phyloP scores from a whole-genome alignment of 1,140 invertebrate genomes.

The Drosophila nigromelanica region DNA sequence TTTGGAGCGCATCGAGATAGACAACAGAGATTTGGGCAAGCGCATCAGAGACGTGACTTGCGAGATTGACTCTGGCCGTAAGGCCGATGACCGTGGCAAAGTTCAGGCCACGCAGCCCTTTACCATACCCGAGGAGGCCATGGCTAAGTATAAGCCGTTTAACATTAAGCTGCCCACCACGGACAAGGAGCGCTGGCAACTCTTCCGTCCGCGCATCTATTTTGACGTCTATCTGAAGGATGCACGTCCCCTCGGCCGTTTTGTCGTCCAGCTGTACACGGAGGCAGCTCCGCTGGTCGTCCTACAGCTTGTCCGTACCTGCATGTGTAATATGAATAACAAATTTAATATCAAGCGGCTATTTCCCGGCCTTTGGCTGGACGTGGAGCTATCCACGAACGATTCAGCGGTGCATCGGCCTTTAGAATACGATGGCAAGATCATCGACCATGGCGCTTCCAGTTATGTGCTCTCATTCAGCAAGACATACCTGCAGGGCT shows the following conservation, averaged over 20 bases:
- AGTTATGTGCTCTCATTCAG: slow-evolving; percentile 65
- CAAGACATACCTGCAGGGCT: slow-evolving; percentile 55
- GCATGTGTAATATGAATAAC: slow-evolving; percentile 44
- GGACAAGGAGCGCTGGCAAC: slow-evolving; percentile 43
- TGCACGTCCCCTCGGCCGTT: slow-evolving; percentile 57
- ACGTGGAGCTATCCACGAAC: slow-evolving; percentile 55
- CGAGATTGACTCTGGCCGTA: slow-evolving; percentile 48
- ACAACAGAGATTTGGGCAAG: slow-evolving; percentile 47
- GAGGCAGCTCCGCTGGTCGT: slow-evolving; percentile 74
- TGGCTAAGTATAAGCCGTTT: slow-evolving; percentile 59
- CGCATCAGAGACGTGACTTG: slow-evolving; percentile 43
- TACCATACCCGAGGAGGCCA: slow-evolving; percentile 34
- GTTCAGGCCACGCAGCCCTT: neutral
- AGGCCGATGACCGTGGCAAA: neutral
- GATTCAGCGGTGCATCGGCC: slow-evolving; percentile 32
- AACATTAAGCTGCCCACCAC: slow-evolving; percentile 38
- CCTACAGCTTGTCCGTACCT: slow-evolving; percentile 66
- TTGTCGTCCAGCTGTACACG: slow-evolving; percentile 69
- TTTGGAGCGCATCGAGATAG: slow-evolving; percentile 47
- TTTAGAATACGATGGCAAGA: slow-evolving; percentile 70
- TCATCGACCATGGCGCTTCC: slow-evolving; percentile 61
- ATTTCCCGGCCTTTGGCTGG: slow-evolving; percentile 69
- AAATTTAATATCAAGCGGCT: slow-evolving; percentile 58
- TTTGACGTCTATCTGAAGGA: slow-evolving; percentile 64
- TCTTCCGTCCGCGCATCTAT: slow-evolving; percentile 65